Percentiles rank a stretch among this genome's conserved stretches.
These are phyloP conservation scores for Villa cingulata DNA, from an alignment of 2,888 invertebrate species.

Conservation along the genomic window DNA sequence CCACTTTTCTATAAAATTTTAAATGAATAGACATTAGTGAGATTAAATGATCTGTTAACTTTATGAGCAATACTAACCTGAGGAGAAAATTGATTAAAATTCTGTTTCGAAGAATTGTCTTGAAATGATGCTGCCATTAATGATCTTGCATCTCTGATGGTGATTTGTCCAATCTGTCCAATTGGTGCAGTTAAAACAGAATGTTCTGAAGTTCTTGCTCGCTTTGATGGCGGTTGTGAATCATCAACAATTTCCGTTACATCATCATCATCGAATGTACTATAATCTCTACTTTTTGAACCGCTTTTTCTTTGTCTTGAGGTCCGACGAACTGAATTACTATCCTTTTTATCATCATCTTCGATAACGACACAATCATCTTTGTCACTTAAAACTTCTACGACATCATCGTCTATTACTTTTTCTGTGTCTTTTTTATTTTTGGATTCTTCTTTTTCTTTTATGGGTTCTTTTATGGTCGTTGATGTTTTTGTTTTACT, in stretches of 20 bases:
- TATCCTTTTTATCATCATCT: constrained; percentile 38
- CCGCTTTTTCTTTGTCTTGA: constrained; percentile 35
- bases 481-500: not conserved
- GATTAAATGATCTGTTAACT: constrained; percentile 56
- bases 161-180: constrained; percentile 21
- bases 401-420: constrained; percentile 31
- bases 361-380: constrained; percentile 42
- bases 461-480: not conserved
- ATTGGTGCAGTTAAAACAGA: constrained; percentile 5
- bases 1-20: constrained; percentile 40
- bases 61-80: constrained; percentile 16
- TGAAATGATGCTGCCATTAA: constrained; percentile 14
- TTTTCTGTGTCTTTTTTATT: constrained; percentile 13
- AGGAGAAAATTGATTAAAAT: constrained; percentile 11
- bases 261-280: constrained; percentile 36
- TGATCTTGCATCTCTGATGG: constrained; percentile 34
- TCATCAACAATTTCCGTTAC: constrained; percentile 39
- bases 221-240: constrained; percentile 35
- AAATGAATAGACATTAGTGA: constrained; percentile 69
- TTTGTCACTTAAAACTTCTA: constrained; percentile 38
- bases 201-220: constrained; percentile 19
- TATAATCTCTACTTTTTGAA: constrained; percentile 25
- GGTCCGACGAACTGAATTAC: constrained; percentile 21
- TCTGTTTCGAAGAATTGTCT: not conserved
- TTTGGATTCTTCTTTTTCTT: constrained; percentile 5